Evolutionary conservation across 2,888 invertebrate species (phyloP).

Genomic region (Lochmaea capreae): DNA sequence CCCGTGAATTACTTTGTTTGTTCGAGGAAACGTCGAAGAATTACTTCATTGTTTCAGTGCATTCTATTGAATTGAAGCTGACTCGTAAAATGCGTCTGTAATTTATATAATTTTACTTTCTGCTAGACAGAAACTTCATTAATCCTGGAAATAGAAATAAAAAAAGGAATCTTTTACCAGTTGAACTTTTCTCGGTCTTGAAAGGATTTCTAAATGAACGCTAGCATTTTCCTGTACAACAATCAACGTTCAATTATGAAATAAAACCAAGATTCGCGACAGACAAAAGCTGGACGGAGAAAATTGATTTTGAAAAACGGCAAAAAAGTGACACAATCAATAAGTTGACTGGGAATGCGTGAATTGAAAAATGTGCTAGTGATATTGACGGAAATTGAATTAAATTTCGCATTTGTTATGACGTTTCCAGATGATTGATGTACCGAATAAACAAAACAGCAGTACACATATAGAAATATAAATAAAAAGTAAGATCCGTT

Average conservation of each 20-base stretch:
- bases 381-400: constrained; percentile 56
- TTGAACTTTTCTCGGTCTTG: neutral
- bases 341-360: constrained; percentile 27
- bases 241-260: neutral
- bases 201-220: neutral
- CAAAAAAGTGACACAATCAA: constrained; percentile 36
- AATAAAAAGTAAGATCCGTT: constrained; percentile 58
- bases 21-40: too few species aligned
- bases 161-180: neutral
- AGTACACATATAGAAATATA: constrained; percentile 53
- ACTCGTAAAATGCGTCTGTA: too few species aligned
- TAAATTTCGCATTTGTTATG: constrained; percentile 61
- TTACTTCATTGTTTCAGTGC: neutral
- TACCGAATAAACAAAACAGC: constrained; percentile 60
- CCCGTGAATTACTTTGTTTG: too few species aligned
- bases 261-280: neutral
- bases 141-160: neutral
- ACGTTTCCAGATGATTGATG: constrained; percentile 62
- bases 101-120: neutral
- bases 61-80: neutral
- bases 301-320: constrained; percentile 18
- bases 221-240: neutral
- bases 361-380: constrained; percentile 45
- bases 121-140: neutral
- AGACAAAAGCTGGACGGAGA: constrained; percentile 13